Percentiles rank a stretch among this genome's conserved stretches.
Evolutionary conservation across 2,888 invertebrate genomes (phyloP).

Genomic region (Diplazon laetatorius): DNA sequence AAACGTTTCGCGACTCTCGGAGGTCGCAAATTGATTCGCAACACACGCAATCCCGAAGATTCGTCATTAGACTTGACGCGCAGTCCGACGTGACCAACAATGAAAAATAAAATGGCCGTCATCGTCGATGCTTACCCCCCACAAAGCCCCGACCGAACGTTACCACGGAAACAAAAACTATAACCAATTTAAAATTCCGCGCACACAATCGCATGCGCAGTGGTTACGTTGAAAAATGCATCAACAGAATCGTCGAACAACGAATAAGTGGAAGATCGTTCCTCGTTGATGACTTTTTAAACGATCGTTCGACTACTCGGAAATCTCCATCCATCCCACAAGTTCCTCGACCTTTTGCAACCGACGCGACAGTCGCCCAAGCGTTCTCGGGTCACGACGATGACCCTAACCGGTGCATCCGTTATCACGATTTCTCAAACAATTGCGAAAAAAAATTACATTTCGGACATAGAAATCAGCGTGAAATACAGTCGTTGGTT

Average conservation of each 20-base stretch:
- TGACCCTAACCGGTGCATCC: not conserved
- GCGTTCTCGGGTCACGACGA: not conserved
- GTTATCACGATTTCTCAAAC: not conserved
- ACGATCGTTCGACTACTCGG: not conserved
- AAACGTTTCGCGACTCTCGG: no score
- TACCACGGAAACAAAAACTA: not conserved
- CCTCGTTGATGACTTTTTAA: no score
- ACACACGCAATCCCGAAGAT: no score
- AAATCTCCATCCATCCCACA: not conserved
- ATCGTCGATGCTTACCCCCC: no score
- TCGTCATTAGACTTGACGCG: not conserved
- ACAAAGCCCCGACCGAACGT: not conserved
- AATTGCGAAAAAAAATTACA: not conserved
- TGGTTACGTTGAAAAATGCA: not conserved
- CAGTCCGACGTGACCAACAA: not conserved
- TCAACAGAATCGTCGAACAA: no score
- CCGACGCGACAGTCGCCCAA: not conserved
- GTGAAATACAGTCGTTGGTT: constrained; percentile 49
- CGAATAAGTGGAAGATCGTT: no score
- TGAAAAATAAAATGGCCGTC: not conserved
- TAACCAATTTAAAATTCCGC: no score
- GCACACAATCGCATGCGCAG: not conserved
- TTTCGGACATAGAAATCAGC: constrained; percentile 30
- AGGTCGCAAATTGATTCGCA: no score
- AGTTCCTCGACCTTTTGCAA: not conserved